Percentiles rank a stretch among this genome's conserved stretches.
These are phyloP conservation scores for Bufo bufo DNA, from an alignment of 2,113 vertebrate genomes.

Conservation along the genomic window DNA sequence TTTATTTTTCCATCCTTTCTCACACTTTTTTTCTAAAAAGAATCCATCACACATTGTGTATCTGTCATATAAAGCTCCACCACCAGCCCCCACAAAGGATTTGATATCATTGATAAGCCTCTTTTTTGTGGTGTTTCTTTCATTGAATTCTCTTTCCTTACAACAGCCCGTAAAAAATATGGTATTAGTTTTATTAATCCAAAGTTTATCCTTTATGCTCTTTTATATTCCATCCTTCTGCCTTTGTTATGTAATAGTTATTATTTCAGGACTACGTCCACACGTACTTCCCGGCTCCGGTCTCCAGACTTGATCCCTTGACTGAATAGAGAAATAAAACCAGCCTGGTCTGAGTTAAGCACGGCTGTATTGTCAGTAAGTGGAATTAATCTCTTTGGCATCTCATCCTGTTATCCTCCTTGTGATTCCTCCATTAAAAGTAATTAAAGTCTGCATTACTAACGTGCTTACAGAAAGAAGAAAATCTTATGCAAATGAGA, in stretches of 20 bases:
- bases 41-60: too few relatives aligned
- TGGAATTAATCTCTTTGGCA: constrained; percentile 48
- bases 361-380: background rate
- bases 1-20: too few relatives aligned
- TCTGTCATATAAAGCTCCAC: too few relatives aligned
- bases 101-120: too few relatives aligned
- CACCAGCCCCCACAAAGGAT: too few relatives aligned
- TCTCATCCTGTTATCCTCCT: constrained; percentile 41
- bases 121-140: too few relatives aligned
- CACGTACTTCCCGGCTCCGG: background rate
- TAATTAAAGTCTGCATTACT: constrained; percentile 69
- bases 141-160: too few relatives aligned
- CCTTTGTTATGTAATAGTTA: background rate
- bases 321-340: background rate
- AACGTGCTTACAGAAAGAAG: constrained; percentile 66
- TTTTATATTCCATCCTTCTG: background rate
- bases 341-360: constrained; percentile 26
- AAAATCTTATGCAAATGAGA: constrained; percentile 70
- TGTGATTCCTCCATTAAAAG: constrained; percentile 57
- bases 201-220: background rate
- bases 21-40: too few relatives aligned
- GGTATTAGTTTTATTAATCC: too few relatives aligned
- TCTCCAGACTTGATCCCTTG: background rate
- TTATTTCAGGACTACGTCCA: background rate
- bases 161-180: too few relatives aligned